These are phyloP conservation scores for Notechis scutatus DNA, from an alignment of 2,113 vertebrate species.

Conservation along the genomic window DNA sequence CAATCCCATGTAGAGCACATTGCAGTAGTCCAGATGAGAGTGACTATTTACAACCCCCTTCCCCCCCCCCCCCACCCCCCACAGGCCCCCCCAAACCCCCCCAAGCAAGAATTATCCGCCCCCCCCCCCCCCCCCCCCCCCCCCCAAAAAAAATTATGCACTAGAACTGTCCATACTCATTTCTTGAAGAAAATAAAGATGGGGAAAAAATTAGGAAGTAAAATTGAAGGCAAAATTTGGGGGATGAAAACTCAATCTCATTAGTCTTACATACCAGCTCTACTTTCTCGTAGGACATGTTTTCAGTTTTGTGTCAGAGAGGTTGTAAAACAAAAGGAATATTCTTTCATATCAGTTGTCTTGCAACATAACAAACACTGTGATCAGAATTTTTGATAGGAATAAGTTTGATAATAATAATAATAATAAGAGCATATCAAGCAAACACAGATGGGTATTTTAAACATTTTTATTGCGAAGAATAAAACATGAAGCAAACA, in stretches of 20 bases:
- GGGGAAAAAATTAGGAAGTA: neutral
- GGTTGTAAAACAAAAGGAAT: neutral
- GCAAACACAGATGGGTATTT: neutral
- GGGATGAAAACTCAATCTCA: neutral
- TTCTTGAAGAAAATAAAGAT: neutral
- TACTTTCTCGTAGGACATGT: neutral
- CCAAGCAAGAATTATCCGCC: no score
- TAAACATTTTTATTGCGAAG: neutral
- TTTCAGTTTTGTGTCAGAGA: neutral
- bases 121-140: neutral
- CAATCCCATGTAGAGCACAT: neutral
- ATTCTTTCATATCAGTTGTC: neutral
- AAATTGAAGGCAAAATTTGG: neutral
- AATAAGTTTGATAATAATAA: neutral
- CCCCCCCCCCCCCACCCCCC: accelerated
- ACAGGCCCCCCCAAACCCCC: no score
- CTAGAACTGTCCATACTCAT: neutral
- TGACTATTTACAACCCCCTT: neutral
- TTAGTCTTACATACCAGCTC: neutral
- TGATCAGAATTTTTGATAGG: neutral
- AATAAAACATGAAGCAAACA: neutral
- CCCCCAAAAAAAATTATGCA: neutral
- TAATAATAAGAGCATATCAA: neutral
- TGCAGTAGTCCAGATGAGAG: neutral
- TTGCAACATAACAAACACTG: neutral